phyloP scores from a whole-genome alignment of 2,888 invertebrate species.

The Rotaria sp. region DNA sequence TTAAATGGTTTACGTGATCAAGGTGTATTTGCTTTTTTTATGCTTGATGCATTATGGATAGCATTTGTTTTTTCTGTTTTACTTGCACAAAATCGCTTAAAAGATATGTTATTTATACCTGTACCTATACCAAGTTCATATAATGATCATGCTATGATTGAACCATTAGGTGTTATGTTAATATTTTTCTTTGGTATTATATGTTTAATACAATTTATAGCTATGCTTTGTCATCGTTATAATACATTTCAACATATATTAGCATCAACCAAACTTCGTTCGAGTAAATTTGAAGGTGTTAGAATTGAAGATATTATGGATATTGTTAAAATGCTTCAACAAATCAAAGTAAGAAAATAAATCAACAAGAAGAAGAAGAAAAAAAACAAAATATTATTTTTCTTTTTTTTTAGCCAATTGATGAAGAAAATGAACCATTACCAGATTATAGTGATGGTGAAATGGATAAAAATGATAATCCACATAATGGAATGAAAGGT shows the following conservation, averaged over 20 bases:
- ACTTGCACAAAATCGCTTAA: conserved; percentile 75
- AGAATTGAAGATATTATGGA: conserved; percentile 45
- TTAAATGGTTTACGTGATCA: conserved; percentile 47
- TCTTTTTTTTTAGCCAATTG: conserved; percentile 33
- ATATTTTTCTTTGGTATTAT: conserved; percentile 94
- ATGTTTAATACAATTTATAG: conserved; percentile 85
- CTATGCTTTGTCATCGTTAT: conserved; percentile 97
- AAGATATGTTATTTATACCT: conserved; percentile 45
- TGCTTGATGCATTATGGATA: conserved; percentile 96
- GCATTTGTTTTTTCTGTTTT: conserved; percentile 95
- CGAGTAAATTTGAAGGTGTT: conserved; percentile 42
- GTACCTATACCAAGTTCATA: conserved; percentile 46
- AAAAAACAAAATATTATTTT: background rate
- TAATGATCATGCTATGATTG: conserved; percentile 45
- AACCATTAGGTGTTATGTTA: conserved; percentile 55
- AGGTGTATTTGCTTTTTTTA: conserved; percentile 67
- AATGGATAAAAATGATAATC: conserved; percentile 35
- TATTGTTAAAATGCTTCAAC: conserved; percentile 45
- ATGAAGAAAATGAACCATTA: conserved; percentile 40
- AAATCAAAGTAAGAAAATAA: conserved; percentile 42
- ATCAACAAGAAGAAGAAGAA: too few species aligned
- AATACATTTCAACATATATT: conserved; percentile 92
- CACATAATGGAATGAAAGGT: conserved; percentile 28
- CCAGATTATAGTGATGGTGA: conserved; percentile 41
- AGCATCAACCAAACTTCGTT: conserved; percentile 66